Conservation (phyloP, 1,140 invertebrate genomes). For the Tribolium castaneum region DNA sequence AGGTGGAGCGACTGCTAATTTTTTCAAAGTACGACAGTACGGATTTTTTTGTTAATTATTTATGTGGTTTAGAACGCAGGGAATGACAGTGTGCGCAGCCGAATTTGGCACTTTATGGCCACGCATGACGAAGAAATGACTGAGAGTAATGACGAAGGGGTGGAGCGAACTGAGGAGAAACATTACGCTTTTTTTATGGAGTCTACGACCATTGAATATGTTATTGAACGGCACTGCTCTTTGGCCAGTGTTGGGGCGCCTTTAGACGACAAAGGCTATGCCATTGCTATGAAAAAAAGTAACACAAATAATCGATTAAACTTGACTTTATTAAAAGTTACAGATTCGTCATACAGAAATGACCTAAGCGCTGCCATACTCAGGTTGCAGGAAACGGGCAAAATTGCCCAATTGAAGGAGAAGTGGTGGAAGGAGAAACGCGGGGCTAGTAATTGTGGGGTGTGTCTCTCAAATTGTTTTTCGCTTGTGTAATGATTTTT, state of each 20-base stretch:
- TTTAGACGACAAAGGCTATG: conserved; percentile 86
- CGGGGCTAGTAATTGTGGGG: conserved; percentile 78
- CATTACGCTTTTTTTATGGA: conserved; percentile 85
- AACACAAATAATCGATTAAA: conserved; percentile 41
- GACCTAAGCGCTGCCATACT: conserved; percentile 81
- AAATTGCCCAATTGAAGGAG: conserved; percentile 79
- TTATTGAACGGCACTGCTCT: conserved; percentile 75
- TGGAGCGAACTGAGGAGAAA: conserved; percentile 72
- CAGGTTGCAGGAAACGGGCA: conserved; percentile 83
- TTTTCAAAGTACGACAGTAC: conserved; percentile 78
- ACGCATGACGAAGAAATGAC: conserved; percentile 74
- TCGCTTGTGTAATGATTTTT: neutral
- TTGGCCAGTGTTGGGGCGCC: conserved; percentile 75
- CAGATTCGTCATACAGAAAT: conserved; percentile 82
- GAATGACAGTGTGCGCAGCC: conserved; percentile 58
- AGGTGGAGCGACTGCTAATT: conserved; percentile 83
- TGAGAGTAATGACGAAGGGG: conserved; percentile 75
- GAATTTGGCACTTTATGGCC: conserved; percentile 82
- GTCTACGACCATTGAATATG: conserved; percentile 78
- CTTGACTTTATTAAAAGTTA: conserved; percentile 8
- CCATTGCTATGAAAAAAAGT: conserved; percentile 85
- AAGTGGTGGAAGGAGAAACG: conserved; percentile 90
- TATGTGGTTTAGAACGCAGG: conserved; percentile 11
- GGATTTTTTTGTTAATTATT: neutral
- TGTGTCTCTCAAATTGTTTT: conserved; percentile 60